Evolutionary conservation across 1,140 invertebrate genomes (phyloP).

Genomic region (Bathynomus jamesi): DNA sequence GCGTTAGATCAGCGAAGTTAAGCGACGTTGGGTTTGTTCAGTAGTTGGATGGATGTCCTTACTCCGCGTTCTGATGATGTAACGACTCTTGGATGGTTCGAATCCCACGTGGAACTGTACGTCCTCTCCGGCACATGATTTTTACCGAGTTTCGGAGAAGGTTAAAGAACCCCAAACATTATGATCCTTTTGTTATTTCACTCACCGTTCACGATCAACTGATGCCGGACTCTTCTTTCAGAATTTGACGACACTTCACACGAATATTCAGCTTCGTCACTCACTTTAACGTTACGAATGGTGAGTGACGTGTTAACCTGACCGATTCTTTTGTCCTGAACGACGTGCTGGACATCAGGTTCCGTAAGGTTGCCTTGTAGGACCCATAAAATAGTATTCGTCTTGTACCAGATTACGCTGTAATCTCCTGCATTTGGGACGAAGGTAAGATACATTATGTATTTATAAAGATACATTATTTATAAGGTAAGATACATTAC

Average conservation of each 20-base stretch:
- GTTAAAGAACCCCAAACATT: too few species aligned
- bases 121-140: too few species aligned
- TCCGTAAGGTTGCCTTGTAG: not conserved
- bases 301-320: not conserved
- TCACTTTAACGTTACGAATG: not conserved
- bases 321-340: not conserved
- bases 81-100: too few species aligned
- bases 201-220: not conserved
- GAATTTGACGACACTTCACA: not conserved
- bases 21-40: too few species aligned
- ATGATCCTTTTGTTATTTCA: too few species aligned
- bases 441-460: too few species aligned
- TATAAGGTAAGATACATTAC: too few species aligned
- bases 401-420: not conserved
- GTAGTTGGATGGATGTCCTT: too few species aligned
- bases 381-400: not conserved
- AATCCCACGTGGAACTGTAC: too few species aligned
- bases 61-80: too few species aligned
- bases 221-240: not conserved
- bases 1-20: too few species aligned
- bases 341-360: not conserved
- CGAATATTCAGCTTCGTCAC: not conserved
- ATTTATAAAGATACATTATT: too few species aligned
- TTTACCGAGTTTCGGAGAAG: not conserved
- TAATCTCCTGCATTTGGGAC: not conserved